Percentiles rank a stretch among this genome's conserved stretches.
These are phyloP conservation scores for Anthoscopus minutus DNA, from an alignment of 2,113 vertebrate species.

Conservation along the genomic window DNA sequence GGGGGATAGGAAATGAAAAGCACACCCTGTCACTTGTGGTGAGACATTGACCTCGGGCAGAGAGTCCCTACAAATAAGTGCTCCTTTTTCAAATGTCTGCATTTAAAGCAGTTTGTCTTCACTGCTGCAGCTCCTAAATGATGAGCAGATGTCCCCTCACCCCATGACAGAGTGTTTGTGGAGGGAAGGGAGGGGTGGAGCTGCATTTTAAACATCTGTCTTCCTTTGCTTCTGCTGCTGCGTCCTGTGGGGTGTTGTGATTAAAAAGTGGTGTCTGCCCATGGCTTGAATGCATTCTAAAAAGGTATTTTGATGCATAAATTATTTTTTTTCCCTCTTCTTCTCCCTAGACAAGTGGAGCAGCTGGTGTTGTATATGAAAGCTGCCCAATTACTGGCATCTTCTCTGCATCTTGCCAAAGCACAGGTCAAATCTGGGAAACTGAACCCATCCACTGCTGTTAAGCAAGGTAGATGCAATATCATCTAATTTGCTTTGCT, in stretches of 20 bases:
- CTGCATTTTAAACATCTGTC: conserved; percentile 36
- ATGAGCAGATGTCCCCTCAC: conserved; percentile 10
- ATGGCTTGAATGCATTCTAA: not conserved
- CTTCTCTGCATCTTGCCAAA: conserved; percentile 93
- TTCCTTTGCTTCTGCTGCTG: not conserved
- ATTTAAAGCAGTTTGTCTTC: not conserved
- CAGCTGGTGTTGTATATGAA: conserved; percentile 97
- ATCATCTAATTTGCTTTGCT: not conserved
- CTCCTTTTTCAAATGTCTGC: not conserved
- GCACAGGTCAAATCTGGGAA: conserved; percentile 93
- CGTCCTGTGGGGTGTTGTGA: not conserved
- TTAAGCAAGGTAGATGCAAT: conserved; percentile 85
- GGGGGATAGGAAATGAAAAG: conserved; percentile 16
- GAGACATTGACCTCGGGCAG: not conserved
- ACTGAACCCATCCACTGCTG: conserved; percentile 89
- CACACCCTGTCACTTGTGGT: not conserved
- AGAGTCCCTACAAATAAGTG: not conserved
- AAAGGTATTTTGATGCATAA: not conserved
- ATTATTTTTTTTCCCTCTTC: not conserved
- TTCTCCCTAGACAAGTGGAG: conserved; percentile 83
- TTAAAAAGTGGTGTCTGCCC: not conserved
- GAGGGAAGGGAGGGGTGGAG: not conserved
- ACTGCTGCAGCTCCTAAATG: not conserved
- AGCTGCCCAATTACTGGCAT: conserved; percentile 89
- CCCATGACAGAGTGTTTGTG: conserved; percentile 3